Percentiles rank a stretch among this genome's conserved stretches.
These are phyloP conservation scores for Hyles euphorbiae DNA, from an alignment of 1,140 invertebrate species.

Conservation along the genomic window DNA sequence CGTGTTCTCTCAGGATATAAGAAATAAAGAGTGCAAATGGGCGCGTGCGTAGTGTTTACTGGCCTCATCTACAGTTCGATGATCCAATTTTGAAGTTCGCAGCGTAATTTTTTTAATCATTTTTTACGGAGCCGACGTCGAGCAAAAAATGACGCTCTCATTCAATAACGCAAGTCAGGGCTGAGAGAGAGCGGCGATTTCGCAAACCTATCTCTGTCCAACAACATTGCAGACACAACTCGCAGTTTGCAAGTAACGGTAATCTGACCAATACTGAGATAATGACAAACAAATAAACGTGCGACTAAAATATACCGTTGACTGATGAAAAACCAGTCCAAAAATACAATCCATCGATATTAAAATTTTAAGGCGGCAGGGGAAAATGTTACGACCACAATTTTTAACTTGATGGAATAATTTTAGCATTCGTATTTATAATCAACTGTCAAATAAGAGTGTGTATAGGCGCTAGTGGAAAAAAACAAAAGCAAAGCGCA, in stretches of 20 bases:
- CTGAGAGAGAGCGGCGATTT: slow-evolving; percentile 28
- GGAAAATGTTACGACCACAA: too few relatives aligned
- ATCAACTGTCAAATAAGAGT: slow-evolving; percentile 5
- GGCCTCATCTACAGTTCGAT: slow-evolving; percentile 64
- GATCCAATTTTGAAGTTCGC: slow-evolving; percentile 66
- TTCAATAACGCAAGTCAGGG: slow-evolving; percentile 35
- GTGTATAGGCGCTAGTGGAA: slow-evolving; percentile 11
- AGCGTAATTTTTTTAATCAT: slow-evolving; percentile 50
- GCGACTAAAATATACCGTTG: slow-evolving; percentile 32
- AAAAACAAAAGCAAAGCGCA: slow-evolving; percentile 15
- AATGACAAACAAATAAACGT: slow-evolving; percentile 49
- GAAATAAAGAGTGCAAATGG: too few relatives aligned
- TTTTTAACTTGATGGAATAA: too few relatives aligned
- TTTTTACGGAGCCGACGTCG: slow-evolving; percentile 40
- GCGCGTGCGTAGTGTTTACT: slow-evolving; percentile 39
- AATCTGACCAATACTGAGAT: slow-evolving; percentile 41
- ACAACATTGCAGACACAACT: slow-evolving; percentile 24
- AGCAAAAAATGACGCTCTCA: slow-evolving; percentile 49
- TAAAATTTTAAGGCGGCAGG: too few relatives aligned
- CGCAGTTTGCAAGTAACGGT: slow-evolving; percentile 36
- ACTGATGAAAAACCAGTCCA: slow-evolving; percentile 16
- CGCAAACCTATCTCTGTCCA: slow-evolving; percentile 35
- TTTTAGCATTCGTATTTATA: too few relatives aligned
- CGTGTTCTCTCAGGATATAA: too few relatives aligned
- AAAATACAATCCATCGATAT: too few relatives aligned